Evolutionary conservation across 2,888 invertebrate species (phyloP).

Genomic region (Hipparchia semele): DNA sequence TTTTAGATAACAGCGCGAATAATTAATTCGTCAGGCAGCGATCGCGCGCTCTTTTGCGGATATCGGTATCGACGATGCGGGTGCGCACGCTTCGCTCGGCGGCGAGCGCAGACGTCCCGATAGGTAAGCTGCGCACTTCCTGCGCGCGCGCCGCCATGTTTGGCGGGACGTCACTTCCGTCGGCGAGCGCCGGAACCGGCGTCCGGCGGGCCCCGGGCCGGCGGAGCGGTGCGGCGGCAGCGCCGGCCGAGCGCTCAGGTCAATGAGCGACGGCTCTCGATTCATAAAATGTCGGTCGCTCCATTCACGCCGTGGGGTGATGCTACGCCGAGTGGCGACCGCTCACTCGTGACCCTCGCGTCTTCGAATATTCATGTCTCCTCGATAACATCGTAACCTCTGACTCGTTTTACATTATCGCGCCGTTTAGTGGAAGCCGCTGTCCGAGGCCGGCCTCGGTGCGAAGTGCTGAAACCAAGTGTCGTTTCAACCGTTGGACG

Average conservation of each 20-base stretch:
- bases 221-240: slow-evolving; percentile 55
- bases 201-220: slow-evolving; percentile 68
- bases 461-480: slow-evolving; percentile 76
- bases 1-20: slow-evolving; percentile 82
- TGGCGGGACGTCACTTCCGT: slow-evolving; percentile 79
- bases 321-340: slow-evolving; percentile 64
- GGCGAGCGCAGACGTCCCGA: slow-evolving; percentile 75
- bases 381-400: slow-evolving; percentile 81
- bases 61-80: slow-evolving; percentile 73
- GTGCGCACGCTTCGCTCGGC: slow-evolving; percentile 55
- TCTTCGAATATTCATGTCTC: slow-evolving; percentile 82
- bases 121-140: slow-evolving; percentile 83
- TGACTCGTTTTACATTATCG: slow-evolving; percentile 81
- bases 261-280: slow-evolving; percentile 79
- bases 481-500: slow-evolving; percentile 62
- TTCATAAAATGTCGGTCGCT: slow-evolving; percentile 82
- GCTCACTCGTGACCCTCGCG: slow-evolving; percentile 82
- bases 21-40: slow-evolving; percentile 80
- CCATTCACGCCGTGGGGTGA: slow-evolving; percentile 79
- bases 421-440: slow-evolving; percentile 75
- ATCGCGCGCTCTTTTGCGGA: slow-evolving; percentile 79
- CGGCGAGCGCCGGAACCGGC: slow-evolving; percentile 51
- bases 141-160: slow-evolving; percentile 82
- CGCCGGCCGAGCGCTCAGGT: slow-evolving; percentile 61
- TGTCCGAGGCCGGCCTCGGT: slow-evolving; percentile 67